phyloP scores from a whole-genome alignment of 2,888 invertebrate genomes.

The Dasypogon diadema region DNA sequence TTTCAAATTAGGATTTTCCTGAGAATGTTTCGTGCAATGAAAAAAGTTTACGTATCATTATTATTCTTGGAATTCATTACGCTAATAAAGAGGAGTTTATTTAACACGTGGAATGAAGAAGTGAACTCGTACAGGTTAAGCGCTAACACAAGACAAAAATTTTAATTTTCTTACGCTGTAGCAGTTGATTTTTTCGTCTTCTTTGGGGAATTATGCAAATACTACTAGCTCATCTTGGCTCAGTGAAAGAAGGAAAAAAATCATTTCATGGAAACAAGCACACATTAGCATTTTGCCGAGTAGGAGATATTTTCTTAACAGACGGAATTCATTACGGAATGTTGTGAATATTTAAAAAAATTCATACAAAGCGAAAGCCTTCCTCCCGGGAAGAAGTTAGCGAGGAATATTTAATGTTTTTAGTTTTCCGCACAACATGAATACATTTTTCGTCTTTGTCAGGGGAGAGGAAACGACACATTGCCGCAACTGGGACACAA shows the following conservation, averaged over 20 bases:
- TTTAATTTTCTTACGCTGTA: too few relatives aligned
- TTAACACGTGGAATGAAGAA: too few relatives aligned
- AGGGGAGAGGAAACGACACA: slow-evolving; percentile 29
- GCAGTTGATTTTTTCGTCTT: too few relatives aligned
- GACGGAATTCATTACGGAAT: slow-evolving; percentile 43
- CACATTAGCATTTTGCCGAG: slow-evolving; percentile 41
- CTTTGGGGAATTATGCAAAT: slow-evolving; percentile 26
- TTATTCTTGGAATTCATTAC: too few relatives aligned
- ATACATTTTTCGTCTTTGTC: slow-evolving; percentile 42
- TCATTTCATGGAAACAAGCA: slow-evolving; percentile 25
- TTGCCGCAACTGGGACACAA: slow-evolving; percentile 32
- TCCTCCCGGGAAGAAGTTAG: slow-evolving; percentile 37
- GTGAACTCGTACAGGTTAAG: too few relatives aligned
- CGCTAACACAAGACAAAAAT: too few relatives aligned
- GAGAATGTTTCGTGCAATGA: too few relatives aligned
- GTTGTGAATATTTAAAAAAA: slow-evolving; percentile 33
- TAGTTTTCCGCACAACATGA: slow-evolving; percentile 35
- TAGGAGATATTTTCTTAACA: slow-evolving; percentile 31
- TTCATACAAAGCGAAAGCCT: slow-evolving; percentile 17
- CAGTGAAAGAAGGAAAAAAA: slow-evolving; percentile 4
- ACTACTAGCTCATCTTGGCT: background rate
- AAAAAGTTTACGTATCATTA: too few relatives aligned
- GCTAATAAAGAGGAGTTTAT: too few relatives aligned
- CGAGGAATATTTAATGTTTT: slow-evolving; percentile 42
- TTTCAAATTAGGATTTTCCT: too few relatives aligned